phyloP scores from a whole-genome alignment of 1,140 invertebrate genomes.

The Pteromalus puparum region DNA sequence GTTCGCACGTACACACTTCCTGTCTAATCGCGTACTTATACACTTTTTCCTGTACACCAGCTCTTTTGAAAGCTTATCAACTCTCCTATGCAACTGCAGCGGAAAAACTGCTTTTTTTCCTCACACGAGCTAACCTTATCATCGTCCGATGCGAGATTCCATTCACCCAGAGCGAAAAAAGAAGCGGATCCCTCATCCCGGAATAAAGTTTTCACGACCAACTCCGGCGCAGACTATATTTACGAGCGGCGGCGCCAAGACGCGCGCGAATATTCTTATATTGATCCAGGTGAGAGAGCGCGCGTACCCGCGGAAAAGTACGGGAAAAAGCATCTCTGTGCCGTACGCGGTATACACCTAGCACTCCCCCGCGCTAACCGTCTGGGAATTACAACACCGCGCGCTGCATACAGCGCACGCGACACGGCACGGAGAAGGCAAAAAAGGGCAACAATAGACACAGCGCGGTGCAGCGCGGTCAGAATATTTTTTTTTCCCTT shows the following conservation, averaged over 20 bases:
- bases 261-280: slow-evolving; percentile 12
- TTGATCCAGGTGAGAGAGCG: not conserved
- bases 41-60: too few species aligned
- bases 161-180: too few species aligned
- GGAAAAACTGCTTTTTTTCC: too few species aligned
- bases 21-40: not conserved
- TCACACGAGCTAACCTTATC: too few species aligned
- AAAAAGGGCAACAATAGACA: slow-evolving; percentile 19
- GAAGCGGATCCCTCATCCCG: too few species aligned
- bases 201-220: not conserved
- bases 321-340: slow-evolving; percentile 16
- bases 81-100: too few species aligned
- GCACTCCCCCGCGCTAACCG: too few species aligned
- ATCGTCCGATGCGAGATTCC: too few species aligned
- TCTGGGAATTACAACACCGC: not conserved
- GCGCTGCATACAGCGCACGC: not conserved
- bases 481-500: slow-evolving; percentile 18
- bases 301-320: slow-evolving; percentile 9
- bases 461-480: not conserved
- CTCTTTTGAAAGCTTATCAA: too few species aligned
- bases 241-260: not conserved
- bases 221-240: not conserved
- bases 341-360: too few species aligned
- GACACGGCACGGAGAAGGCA: not conserved
- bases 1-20: not conserved